Evolutionary conservation across 2,888 invertebrate species (phyloP).

Genomic region (Sphaerophoria rueppellii): DNA sequence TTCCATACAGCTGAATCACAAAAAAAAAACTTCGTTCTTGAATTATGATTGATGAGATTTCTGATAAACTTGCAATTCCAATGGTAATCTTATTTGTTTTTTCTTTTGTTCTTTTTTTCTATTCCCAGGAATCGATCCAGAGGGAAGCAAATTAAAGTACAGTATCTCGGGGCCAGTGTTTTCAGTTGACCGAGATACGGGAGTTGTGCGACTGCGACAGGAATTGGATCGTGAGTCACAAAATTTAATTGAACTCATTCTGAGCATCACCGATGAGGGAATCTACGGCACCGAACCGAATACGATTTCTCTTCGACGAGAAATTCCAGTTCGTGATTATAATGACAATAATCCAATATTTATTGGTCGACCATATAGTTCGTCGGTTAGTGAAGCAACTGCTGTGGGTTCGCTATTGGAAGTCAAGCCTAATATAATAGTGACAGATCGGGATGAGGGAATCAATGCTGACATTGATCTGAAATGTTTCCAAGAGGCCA

Average conservation of each 20-base stretch:
- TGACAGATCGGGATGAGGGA: conserved; percentile 89
- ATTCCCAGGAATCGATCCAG: conserved; percentile 87
- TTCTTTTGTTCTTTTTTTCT: conserved; percentile 12
- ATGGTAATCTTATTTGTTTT: conserved; percentile 26
- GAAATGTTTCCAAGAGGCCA: conserved; percentile 85
- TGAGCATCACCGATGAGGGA: conserved; percentile 91
- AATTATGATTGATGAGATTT: conserved; percentile 51
- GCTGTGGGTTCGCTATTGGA: conserved; percentile 85
- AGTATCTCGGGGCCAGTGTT: conserved; percentile 92
- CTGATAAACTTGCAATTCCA: conserved; percentile 41
- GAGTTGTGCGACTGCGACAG: conserved; percentile 88
- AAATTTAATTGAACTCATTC: conserved; percentile 89
- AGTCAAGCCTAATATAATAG: conserved; percentile 85
- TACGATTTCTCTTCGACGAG: conserved; percentile 89
- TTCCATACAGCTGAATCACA: neutral
- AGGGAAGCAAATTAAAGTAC: conserved; percentile 88
- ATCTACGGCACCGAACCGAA: conserved; percentile 88
- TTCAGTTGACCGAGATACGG: conserved; percentile 89
- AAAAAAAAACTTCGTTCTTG: conserved; percentile 18
- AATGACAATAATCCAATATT: conserved; percentile 92
- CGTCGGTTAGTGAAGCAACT: conserved; percentile 87
- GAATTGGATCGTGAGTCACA: conserved; percentile 88
- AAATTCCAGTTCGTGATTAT: conserved; percentile 89
- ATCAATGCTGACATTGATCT: conserved; percentile 88
- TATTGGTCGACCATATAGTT: conserved; percentile 88